These are phyloP conservation scores for Marmota flaviventris DNA, from an alignment of 2,113 vertebrate species.

Conservation along the genomic window DNA sequence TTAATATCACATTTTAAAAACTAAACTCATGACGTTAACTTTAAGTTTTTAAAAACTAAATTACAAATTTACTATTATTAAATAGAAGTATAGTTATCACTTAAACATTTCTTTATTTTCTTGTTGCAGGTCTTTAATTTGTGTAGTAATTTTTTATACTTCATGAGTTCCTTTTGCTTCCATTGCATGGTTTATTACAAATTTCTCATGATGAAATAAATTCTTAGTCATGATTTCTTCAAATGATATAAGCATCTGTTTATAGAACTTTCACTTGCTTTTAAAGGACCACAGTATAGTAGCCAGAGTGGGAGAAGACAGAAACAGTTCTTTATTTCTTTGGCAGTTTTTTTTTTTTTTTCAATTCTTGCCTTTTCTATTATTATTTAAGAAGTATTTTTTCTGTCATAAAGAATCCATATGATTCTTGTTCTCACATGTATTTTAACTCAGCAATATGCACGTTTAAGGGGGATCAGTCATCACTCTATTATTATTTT, in stretches of 20 bases:
- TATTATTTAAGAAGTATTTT: conserved; percentile 22
- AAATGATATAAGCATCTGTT: neutral
- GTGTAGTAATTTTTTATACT: neutral
- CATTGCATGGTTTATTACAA: conserved; percentile 45
- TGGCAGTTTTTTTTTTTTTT: conserved; percentile 57
- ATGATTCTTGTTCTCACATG: neutral
- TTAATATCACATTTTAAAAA: neutral
- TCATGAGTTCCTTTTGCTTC: neutral
- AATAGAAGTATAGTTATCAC: neutral
- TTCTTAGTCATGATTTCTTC: conserved; percentile 62
- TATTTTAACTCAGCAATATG: neutral
- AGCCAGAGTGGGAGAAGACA: conserved; percentile 33
- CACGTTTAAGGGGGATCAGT: neutral
- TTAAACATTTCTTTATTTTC: conserved; percentile 13
- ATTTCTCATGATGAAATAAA: conserved; percentile 59
- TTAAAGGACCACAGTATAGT: neutral
- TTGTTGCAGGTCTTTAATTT: conserved; percentile 19
- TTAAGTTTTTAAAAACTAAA: conserved; percentile 18
- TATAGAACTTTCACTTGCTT: conserved; percentile 32
- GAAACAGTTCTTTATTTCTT: neutral
- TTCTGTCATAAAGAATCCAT: neutral
- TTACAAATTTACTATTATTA: neutral
- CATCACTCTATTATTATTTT: neutral
- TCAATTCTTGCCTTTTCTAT: conserved; percentile 33
- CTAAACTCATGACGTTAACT: neutral